Base-by-base conservation (phyloP, 2,797 vertebrate genomes). In the Sebastes taczanowskii region DNA sequence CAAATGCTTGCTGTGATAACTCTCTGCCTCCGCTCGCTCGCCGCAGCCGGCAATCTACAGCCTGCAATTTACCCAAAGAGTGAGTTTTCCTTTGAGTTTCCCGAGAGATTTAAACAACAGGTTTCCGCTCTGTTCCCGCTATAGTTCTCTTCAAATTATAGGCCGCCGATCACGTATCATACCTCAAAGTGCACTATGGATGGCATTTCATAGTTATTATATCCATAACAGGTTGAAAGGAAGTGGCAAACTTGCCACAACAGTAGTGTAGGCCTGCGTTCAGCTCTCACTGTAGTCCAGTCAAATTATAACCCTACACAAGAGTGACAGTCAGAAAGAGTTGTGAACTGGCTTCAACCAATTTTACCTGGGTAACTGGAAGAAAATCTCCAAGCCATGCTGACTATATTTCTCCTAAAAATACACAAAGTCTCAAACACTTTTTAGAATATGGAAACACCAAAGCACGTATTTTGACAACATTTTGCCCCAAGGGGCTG, bases 1-100 rank as follows among this genome's bases (percentile, higher is more conserved):
- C 66, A 76, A 46, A 71, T 11, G 30, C 70, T 79, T 55, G 30
- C 55, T 56, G 58, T 52, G 72, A 78, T 77, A 82, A 77, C 55
- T 11, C 38, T 42, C 46, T 4, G 27, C 64, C 65, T 83, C 16
- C 2, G 18, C 70, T 71, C 34, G 4, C 66, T 62, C 29, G 0
- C 65, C 34, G 46, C 65, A 35, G 67, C 65, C 25, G 78, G 29
- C 30, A 87, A 82, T 87, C 71, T 78, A 18, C 65, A 87, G 59
- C 68, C 86, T 68, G 78, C 71, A 85, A 89, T 88, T 83, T 82
- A 75, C 25, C 16, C 7, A 2, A 25, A 71, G 62, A 76, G 34
- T 62, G 55, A 64, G 58, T 74, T 73, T 68, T 61, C 71, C 23
- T 46, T 14, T 4, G 29, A 72, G 68, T 71, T 78, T 53, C 56